These are phyloP conservation scores for Trogon melanurus DNA, from an alignment of 2,113 vertebrate genomes.

Conservation along the genomic window DNA sequence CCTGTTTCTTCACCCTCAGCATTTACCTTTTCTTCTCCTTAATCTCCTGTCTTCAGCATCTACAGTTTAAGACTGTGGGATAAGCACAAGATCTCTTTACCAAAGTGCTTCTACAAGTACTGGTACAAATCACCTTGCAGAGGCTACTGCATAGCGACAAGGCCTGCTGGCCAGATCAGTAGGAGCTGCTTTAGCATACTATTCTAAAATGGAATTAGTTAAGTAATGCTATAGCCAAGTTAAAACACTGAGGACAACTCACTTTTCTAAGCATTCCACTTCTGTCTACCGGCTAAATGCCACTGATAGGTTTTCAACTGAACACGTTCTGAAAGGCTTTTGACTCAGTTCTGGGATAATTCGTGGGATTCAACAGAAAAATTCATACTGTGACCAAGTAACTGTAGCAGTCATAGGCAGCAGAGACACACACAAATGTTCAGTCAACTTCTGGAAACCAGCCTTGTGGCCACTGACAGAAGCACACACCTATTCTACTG, in stretches of 20 bases:
- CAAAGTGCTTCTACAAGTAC: not conserved
- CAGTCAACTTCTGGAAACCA: not conserved
- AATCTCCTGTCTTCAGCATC: conserved; percentile 38
- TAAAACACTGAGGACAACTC: not conserved
- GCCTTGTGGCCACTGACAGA: not conserved
- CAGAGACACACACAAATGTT: not conserved
- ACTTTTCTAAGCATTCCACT: not conserved
- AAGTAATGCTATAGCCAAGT: conserved; percentile 1
- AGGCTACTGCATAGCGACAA: not conserved
- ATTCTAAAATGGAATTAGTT: conserved; percentile 45
- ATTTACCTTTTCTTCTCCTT: conserved; percentile 42
- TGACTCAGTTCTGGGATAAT: not conserved
- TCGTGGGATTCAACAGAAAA: not conserved
- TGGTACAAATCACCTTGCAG: conserved; percentile 53
- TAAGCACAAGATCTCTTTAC: conserved; percentile 32
- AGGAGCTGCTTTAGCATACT: not conserved
- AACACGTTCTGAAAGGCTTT: not conserved
- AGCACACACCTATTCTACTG: not conserved
- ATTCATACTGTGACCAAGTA: not conserved
- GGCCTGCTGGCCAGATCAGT: not conserved
- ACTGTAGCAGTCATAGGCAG: not conserved
- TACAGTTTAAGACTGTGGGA: not conserved
- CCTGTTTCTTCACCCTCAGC: conserved; percentile 37
- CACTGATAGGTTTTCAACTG: not conserved
- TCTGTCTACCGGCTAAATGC: not conserved